A percentile compares a stretch with the other conserved stretches of the same genome.
phyloP scores from a whole-genome alignment of 2,797 vertebrate genomes.

The Tolypeutes matacus region DNA sequence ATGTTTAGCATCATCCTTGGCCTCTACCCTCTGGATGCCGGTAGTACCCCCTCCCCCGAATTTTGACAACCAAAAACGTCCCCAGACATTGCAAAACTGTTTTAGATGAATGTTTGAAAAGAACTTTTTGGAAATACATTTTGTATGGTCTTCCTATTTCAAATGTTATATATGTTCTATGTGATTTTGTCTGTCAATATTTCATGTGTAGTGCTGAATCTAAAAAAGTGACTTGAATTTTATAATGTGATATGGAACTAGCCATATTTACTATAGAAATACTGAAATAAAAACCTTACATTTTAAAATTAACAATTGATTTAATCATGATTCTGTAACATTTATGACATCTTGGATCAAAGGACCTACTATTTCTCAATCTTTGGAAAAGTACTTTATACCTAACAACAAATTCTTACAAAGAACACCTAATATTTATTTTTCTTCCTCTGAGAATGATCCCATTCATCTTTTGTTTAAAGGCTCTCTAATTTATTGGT shows the following conservation, averaged over 20 bases:
- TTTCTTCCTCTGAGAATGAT: conserved; percentile 72
- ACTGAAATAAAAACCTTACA: conserved; percentile 21
- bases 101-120: conserved; percentile 65
- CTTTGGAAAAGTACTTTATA: conserved; percentile 68
- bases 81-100: not conserved
- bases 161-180: conserved; percentile 31
- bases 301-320: conserved; percentile 61
- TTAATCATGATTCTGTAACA: conserved; percentile 57
- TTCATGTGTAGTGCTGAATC: not conserved
- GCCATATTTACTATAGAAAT: conserved; percentile 43
- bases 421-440: conserved; percentile 69
- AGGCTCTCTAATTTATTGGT: conserved; percentile 66
- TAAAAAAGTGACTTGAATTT: conserved; percentile 59
- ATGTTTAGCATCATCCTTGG: not conserved
- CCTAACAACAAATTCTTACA: conserved; percentile 72
- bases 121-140: not conserved
- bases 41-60: not conserved
- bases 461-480: conserved; percentile 76
- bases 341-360: conserved; percentile 66
- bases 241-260: conserved; percentile 11
- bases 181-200: conserved; percentile 46
- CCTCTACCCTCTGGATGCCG: not conserved
- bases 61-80: too few relatives aligned
- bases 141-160: conserved; percentile 36
- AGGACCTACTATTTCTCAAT: conserved; percentile 63